Evolutionary conservation across 2,888 invertebrate species (phyloP), one percentile per base, ranked within the genome.

Genomic region (Linnaemya tessellans): DNA sequence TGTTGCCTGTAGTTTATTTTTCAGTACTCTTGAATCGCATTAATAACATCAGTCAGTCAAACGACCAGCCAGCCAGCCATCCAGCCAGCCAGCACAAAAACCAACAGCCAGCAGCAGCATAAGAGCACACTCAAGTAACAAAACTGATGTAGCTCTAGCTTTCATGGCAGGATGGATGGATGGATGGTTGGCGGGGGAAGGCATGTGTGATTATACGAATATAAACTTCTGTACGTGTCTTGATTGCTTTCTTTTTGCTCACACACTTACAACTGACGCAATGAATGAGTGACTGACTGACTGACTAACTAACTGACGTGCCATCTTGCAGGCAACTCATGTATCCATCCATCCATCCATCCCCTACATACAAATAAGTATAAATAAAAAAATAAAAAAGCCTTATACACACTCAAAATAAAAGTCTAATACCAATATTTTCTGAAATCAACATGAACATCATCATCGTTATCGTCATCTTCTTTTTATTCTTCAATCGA

Each of bases 41-140:
- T 84, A 84, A 80, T 67, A 84, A 80, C 80, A 71, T 70, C 65
- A 58, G 73, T 64, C 64, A 22, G 70, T 20, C 62, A 74, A 49
- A 11, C 20, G 56, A 46, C 15, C 30, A 64, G 43, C 8, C 77
- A 71, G 20, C 22, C 11, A 22, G 41, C 25, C 73, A 79, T 46
- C 46, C 7, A 18, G 49, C 5, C 71, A 78, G 51, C 25, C 58
- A 13, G 8, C 54, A 38, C 11, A 60, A 0, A n/a, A 30, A 30
- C 30, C 51, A 15, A 15, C 20, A 67, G 15, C 41, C 65, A 20
- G 38, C 35, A 68, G 25, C 60, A 30, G 41, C 7, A 43, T 43
- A 18, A 56, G 38, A 67, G 46, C 35, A 67, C n/a, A 46, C 46
- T 35, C 30, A 43, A 56, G 41, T 30, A 43, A 18, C 54, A 25